Percentiles rank a stretch among this genome's conserved stretches.
Conservation (phyloP, 2,888 invertebrate species). For the Drosophila monieri region DNA sequence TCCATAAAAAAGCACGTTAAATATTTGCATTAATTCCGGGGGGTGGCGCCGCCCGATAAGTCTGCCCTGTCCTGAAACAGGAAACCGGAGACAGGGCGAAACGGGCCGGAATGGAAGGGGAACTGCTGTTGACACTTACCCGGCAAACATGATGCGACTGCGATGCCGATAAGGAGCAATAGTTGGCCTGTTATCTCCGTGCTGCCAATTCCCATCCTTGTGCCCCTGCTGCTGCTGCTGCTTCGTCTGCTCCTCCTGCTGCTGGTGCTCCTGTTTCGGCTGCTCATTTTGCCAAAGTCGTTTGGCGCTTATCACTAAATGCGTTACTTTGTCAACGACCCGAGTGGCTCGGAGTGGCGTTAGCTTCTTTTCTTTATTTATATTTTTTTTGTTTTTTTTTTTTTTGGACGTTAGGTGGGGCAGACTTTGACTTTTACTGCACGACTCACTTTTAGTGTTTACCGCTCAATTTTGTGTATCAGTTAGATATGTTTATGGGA, state of each 20-base stretch:
- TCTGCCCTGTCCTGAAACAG: slow-evolving; percentile 14
- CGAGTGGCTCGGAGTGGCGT: slow-evolving; percentile 21
- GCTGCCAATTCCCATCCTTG: slow-evolving; percentile 43
- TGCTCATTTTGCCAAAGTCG: slow-evolving; percentile 58
- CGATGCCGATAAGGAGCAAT: slow-evolving; percentile 77
- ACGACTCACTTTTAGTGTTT: slow-evolving; percentile 46
- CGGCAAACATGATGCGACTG: slow-evolving; percentile 71
- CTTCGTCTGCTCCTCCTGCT: slow-evolving; percentile 26
- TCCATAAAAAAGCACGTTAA: slow-evolving; percentile 74
- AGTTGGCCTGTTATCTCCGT: slow-evolving; percentile 61
- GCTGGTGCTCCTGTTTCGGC: slow-evolving; percentile 37
- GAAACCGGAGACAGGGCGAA: slow-evolving; percentile 30
- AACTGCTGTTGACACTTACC: slow-evolving; percentile 71
- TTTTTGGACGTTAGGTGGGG: slow-evolving; percentile 57
- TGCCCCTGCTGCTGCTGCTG: slow-evolving; percentile 28
- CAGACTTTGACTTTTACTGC: slow-evolving; percentile 62
- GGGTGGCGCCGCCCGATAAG: slow-evolving; percentile 27
- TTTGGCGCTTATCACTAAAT: slow-evolving; percentile 56
- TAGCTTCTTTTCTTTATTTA: slow-evolving; percentile 2
- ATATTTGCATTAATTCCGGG: slow-evolving; percentile 74
- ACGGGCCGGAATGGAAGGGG: slow-evolving; percentile 11
- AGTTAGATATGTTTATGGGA: slow-evolving; percentile 34
- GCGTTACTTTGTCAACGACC: slow-evolving; percentile 52
- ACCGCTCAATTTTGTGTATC: slow-evolving; percentile 29
- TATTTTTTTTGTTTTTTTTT: slow-evolving; percentile 4